Base-by-base conservation (phyloP, 2,797 vertebrate species). In the Silurus aristotelis region DNA sequence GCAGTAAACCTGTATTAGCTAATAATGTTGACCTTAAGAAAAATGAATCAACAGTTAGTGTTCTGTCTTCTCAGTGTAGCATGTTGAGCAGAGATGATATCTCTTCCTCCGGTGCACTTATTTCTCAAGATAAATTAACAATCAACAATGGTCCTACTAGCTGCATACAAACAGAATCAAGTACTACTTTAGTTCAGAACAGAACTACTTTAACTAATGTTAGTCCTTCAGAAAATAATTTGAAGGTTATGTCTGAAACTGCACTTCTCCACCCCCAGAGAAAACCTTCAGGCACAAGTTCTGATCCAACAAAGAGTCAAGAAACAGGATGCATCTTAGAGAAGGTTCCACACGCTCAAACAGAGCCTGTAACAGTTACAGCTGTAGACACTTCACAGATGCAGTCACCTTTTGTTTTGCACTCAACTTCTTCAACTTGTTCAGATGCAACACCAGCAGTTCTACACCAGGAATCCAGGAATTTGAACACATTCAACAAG, bases 401-500 rank as follows among this genome's bases (percentile, higher is more conserved):
- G 73, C 90, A 89, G 76, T n/a, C 87, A 75, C 85, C 85, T 19
- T 73, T 88, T 22, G 78, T 87, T 82, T 86, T 91, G 6, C 88
- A 92, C 17, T 55, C 88, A 83, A 77, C 88, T 2, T 72, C 76
- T 9, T 63, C 52, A 1, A n/a, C 89, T 14, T 89, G 89, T 66
- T 90, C 90, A 9, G 64, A 73, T 31, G 52, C 92, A 60, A 25
- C 85, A 73, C 31, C 87, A 56, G 76, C 92, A 5, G 64, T 84
- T 43, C 55, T 85, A 31, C 79, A 85, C 61, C 87, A 91, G 64
- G 95, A 94, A 76, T 91, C 92, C 17, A 91, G 91, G 64, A 94
- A 93, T 89, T 87, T 90, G 64, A 87, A 90, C 27, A 22, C 88
- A 15, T 86, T 90, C 27, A 80, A 66, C 60, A 91, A 89, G 89